Evolutionary conservation across 2,797 vertebrate genomes (phyloP), one percentile per base, ranked within the genome.

Genomic region (Oryzias dopingdopingensis): DNA sequence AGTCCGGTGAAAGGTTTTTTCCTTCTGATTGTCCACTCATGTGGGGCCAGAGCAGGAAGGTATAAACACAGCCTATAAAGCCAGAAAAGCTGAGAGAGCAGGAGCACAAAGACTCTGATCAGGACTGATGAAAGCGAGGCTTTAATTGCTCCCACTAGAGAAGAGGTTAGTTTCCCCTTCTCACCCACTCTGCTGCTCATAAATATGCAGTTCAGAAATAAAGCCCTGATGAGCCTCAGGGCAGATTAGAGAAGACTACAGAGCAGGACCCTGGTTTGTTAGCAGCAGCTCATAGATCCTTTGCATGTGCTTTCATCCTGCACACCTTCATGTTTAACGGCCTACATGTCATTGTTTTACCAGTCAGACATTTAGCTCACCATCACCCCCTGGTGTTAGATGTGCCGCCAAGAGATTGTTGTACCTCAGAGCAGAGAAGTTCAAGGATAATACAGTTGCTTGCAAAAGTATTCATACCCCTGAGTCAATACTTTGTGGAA

Each of bases 131-230:
- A 87, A 89, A 70, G 82, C 69, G 77, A 62, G 66, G 68, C 70
- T 75, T 78, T 83, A 91, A 90, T 77, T 56, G 84, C 82, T 89
- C 87, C 87, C 91, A 15, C 29, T 72, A 91, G 92, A 91, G 65
- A 72, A 63, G 70, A 15, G 37, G 71, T 70, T 85, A 75, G 54
- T 40, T 7, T 17, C 47, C 16, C 52, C 51, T 52, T 74, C 71
- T 75, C 76, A 52, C 72, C 59, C 66, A 49, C 62, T 75, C 65
- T 67, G 59, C 79, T 76, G 77, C 83, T 86, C 87, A 85, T 84
- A 77, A 87, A 83, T 88, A 81, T 79, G 75, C 70, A 81, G 62
- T 77, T 18, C 57, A 79, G 87, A 88, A 91, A 85, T 85, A 87
- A 90, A 86, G 78, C 54, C 68, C 84, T 61, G 74, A 73, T 75